These are phyloP conservation scores for Myrmophylax atrothorax DNA, from an alignment of 2,113 vertebrate genomes.

Conservation along the genomic window DNA sequence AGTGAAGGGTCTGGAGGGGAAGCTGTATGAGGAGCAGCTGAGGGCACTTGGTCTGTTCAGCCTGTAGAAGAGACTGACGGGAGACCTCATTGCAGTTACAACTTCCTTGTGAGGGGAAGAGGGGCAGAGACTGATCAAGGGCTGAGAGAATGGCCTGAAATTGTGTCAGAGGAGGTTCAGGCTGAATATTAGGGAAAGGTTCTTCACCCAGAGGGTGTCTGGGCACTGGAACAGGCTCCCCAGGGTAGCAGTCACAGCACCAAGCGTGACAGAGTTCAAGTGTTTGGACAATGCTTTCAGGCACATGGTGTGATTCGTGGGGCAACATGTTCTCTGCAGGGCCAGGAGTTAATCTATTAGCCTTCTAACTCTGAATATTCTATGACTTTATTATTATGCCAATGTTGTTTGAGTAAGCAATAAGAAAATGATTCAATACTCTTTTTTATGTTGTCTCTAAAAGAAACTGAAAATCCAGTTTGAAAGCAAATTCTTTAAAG, in stretches of 20 bases:
- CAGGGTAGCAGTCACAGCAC: neutral
- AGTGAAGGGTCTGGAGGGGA: neutral
- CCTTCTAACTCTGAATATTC: neutral
- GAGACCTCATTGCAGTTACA: neutral
- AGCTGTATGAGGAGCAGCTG: neutral
- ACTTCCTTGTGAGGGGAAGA: accelerated
- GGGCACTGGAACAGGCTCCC: neutral
- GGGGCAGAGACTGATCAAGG: neutral
- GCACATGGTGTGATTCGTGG: neutral
- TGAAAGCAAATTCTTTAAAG: neutral
- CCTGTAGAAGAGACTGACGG: neutral
- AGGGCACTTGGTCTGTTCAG: neutral
- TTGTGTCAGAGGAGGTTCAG: neutral
- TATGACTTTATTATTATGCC: neutral
- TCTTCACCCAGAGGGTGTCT: neutral
- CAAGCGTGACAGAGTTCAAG: neutral
- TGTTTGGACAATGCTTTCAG: neutral
- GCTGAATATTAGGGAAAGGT: neutral
- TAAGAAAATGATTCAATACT: neutral
- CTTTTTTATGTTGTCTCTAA: neutral
- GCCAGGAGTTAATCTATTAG: no score
- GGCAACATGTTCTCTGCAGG: neutral
- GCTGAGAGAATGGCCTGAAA: no score
- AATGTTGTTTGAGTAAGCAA: neutral
- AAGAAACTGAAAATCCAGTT: neutral